Evolutionary conservation across 2,113 vertebrate genomes (phyloP).

Genomic region (Cephalopholis sonnerati): DNA sequence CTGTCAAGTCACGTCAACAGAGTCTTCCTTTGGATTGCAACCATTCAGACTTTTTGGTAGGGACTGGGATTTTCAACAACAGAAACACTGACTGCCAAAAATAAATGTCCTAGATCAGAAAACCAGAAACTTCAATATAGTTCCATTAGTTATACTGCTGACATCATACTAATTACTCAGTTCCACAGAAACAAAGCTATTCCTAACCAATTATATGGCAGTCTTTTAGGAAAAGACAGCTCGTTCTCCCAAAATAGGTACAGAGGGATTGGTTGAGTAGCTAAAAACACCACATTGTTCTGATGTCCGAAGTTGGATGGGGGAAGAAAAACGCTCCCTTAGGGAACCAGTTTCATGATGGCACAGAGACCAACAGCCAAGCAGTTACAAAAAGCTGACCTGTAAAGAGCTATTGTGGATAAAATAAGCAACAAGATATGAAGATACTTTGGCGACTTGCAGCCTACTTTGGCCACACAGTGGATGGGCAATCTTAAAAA

Average conservation of each 20-base stretch:
- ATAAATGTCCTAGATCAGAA: not conserved
- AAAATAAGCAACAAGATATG: not conserved
- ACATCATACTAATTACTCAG: not conserved
- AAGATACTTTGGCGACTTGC: not conserved
- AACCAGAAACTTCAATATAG: not conserved
- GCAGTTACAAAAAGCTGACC: not conserved
- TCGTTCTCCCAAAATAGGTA: not conserved
- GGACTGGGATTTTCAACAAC: too few relatives aligned
- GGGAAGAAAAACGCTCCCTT: not conserved
- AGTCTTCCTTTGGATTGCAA: constrained; percentile 4
- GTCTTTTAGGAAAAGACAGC: not conserved
- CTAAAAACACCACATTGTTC: not conserved
- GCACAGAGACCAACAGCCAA: not conserved
- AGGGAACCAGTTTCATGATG: not conserved
- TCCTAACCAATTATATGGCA: not conserved
- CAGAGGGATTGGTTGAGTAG: not conserved
- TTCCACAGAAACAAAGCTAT: not conserved
- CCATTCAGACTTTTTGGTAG: not conserved
- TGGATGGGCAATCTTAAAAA: not conserved
- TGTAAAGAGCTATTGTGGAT: not conserved
- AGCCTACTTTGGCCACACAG: not conserved
- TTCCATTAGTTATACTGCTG: not conserved
- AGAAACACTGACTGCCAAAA: not conserved
- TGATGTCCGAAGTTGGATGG: not conserved
- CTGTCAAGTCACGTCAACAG: not conserved